Evolutionary conservation across 2,797 vertebrate genomes (phyloP).

Genomic region (Takifugu ocellatus): DNA sequence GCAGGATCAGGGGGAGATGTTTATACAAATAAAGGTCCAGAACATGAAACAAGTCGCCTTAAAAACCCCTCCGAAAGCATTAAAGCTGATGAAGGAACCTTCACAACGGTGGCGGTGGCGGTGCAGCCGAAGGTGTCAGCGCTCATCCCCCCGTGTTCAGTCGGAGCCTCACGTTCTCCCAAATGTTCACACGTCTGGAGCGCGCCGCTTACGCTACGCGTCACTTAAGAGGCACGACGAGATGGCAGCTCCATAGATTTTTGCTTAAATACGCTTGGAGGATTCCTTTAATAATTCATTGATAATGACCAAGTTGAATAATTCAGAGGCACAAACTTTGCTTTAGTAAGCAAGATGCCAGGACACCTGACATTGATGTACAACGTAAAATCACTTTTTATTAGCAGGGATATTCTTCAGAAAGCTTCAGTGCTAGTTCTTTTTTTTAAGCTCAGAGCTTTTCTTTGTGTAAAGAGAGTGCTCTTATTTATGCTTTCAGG

Average conservation of each 20-base stretch:
- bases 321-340: constrained; percentile 78
- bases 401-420: constrained; percentile 68
- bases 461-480: constrained; percentile 25
- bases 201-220: constrained; percentile 49
- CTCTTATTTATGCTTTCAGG: constrained; percentile 5
- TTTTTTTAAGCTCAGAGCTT: constrained; percentile 24
- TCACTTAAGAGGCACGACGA: constrained; percentile 73
- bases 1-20: too few relatives aligned
- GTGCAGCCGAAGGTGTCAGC: constrained; percentile 52
- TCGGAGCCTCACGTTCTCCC: constrained; percentile 38
- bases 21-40: too few relatives aligned
- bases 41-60: too few relatives aligned
- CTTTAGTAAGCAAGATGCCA: constrained; percentile 77
- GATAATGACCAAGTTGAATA: constrained; percentile 82
- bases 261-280: constrained; percentile 78
- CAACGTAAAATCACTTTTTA: constrained; percentile 75
- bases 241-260: constrained; percentile 79
- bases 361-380: constrained; percentile 76
- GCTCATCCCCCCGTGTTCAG: constrained; percentile 47
- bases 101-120: constrained; percentile 64
- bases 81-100: constrained; percentile 50
- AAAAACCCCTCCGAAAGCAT: too few relatives aligned
- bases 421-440: constrained; percentile 35
- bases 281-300: constrained; percentile 83
- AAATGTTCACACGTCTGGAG: constrained; percentile 62